phyloP scores from a whole-genome alignment of 2,797 vertebrate species.

The Scomberomorus guttatus region DNA sequence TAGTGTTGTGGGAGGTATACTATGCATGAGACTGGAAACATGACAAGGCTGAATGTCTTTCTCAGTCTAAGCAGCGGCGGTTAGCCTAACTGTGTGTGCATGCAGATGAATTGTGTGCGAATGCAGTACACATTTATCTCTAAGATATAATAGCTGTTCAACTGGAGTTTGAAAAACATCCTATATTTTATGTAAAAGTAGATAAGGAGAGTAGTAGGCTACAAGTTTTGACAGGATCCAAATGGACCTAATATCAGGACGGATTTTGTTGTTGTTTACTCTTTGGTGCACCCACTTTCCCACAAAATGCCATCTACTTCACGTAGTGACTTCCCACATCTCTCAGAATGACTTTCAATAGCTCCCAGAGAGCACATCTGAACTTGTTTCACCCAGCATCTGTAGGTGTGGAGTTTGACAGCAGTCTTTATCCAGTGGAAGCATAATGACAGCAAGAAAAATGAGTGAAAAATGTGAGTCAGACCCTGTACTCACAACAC shows the following conservation, averaged over 20 bases:
- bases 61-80: background rate
- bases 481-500: background rate
- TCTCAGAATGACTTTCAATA: slow-evolving; percentile 57
- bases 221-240: background rate
- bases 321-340: slow-evolving; percentile 41
- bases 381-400: background rate
- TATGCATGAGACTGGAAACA: slow-evolving; percentile 56
- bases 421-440: background rate
- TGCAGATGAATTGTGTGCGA: background rate
- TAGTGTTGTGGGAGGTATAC: slow-evolving; percentile 44
- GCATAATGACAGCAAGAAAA: background rate
- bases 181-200: background rate
- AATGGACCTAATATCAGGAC: background rate
- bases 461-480: background rate
- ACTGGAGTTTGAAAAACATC: background rate
- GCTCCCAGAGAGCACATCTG: slow-evolving; percentile 1
- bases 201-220: background rate
- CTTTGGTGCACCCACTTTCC: slow-evolving; percentile 1
- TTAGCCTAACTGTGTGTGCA: background rate
- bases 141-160: background rate
- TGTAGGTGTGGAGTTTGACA: slow-evolving; percentile 24
- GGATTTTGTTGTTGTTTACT: slow-evolving; percentile 50
- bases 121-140: background rate
- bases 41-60: slow-evolving; percentile 28
- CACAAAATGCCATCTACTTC: slow-evolving; percentile 6